phyloP scores from a whole-genome alignment of 2,797 vertebrate species.

The Kryptopterus vitreolus region DNA sequence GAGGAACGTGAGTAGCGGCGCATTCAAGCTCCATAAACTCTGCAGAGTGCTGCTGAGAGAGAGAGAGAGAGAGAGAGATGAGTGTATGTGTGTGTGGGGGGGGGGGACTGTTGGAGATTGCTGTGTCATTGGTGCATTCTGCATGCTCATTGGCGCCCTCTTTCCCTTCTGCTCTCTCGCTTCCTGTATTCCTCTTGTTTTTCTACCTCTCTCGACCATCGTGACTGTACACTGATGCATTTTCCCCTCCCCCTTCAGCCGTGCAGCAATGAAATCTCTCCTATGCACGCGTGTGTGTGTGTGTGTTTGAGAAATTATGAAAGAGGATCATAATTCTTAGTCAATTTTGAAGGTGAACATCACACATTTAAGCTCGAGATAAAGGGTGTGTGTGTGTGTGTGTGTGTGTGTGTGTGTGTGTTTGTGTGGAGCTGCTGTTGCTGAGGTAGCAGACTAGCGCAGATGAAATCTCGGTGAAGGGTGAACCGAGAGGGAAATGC shows the following conservation, averaged over 20 bases:
- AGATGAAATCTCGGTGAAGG: conserved; percentile 72
- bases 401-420: conserved; percentile 3
- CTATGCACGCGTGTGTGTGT: not conserved
- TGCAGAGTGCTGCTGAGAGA: conserved; percentile 25
- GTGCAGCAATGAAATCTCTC: conserved; percentile 26
- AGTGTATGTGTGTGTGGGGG: too few species aligned
- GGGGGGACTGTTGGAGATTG: conserved; percentile 59
- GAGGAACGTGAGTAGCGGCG: not conserved
- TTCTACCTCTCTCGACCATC: conserved; percentile 55
- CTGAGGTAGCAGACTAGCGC: conserved; percentile 64
- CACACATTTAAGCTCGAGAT: not conserved
- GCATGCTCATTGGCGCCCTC: conserved; percentile 54
- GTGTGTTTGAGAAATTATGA: not conserved
- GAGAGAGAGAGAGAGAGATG: not conserved
- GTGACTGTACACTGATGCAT: conserved; percentile 50
- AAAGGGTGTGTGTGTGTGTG: not conserved
- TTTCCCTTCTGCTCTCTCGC: not conserved
- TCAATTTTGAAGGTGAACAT: not conserved
- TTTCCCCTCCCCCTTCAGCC: conserved; percentile 36
- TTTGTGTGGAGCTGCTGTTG: conserved; percentile 44
- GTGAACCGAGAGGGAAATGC: conserved; percentile 64
- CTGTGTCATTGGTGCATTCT: conserved; percentile 72
- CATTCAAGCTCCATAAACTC: not conserved
- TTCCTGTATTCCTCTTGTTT: not conserved
- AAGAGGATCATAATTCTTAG: not conserved